These are phyloP conservation scores for Pseudomugil gertrudae DNA, from an alignment of 2,797 vertebrate species.

Conservation along the genomic window DNA sequence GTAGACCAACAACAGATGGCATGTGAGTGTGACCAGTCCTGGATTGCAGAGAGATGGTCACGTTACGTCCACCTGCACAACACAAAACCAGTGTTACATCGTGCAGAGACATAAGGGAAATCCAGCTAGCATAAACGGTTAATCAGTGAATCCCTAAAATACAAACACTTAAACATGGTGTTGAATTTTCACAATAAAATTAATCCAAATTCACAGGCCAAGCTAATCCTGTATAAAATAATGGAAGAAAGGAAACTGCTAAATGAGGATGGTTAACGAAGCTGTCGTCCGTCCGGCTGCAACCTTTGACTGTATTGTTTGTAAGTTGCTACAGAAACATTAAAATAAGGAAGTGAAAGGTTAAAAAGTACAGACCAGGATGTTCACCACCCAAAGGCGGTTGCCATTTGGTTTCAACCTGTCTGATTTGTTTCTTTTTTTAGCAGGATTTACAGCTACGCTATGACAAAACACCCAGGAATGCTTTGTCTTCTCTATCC, in stretches of 20 bases:
- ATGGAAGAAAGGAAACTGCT: background rate
- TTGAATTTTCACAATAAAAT: too few relatives aligned
- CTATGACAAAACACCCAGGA: slow-evolving; percentile 19
- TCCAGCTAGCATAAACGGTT: background rate
- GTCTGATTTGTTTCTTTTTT: slow-evolving; percentile 24
- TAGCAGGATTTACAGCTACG: slow-evolving; percentile 26
- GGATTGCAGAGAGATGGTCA: slow-evolving; percentile 97
- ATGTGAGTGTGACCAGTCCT: slow-evolving; percentile 98
- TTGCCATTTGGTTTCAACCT: slow-evolving; percentile 6
- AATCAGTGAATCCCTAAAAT: background rate
- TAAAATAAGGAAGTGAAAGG: slow-evolving; percentile 16
- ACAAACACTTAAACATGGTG: background rate
- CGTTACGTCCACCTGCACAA: slow-evolving; percentile 91
- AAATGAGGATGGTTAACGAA: slow-evolving; percentile 3
- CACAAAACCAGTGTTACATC: background rate
- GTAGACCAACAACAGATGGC: slow-evolving; percentile 95
- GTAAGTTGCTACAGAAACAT: slow-evolving; percentile 6
- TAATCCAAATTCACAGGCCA: background rate
- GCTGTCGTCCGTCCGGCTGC: background rate
- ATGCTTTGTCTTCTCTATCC: slow-evolving; percentile 59
- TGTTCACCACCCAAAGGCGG: slow-evolving; percentile 49
- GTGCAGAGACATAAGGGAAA: background rate
- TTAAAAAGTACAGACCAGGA: slow-evolving; percentile 44
- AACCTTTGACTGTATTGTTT: slow-evolving; percentile 9
- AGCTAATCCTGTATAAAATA: background rate